phyloP scores from a whole-genome alignment of 2,113 vertebrate species.

The Channa argus region DNA sequence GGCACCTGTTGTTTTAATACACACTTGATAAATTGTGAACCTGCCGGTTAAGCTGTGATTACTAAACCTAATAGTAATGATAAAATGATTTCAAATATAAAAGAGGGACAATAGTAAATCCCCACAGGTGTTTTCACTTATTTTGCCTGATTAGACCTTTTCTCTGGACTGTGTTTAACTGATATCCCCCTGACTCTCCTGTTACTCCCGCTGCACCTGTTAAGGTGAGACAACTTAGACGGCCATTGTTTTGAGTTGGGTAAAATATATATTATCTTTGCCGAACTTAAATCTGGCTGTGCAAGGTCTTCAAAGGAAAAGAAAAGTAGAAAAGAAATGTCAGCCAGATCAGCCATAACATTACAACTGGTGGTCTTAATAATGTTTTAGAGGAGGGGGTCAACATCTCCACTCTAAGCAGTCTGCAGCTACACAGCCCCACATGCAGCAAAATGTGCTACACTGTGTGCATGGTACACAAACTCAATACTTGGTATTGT shows the following conservation, averaged over 20 bases:
- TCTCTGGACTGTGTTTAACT: not conserved
- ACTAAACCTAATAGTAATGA: not conserved
- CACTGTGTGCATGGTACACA: too few relatives aligned
- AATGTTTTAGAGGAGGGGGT: too few relatives aligned
- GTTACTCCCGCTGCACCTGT: constrained; percentile 32
- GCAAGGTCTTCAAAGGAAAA: too few relatives aligned
- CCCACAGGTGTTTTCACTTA: not conserved
- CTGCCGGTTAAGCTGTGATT: not conserved
- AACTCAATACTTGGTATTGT: too few relatives aligned
- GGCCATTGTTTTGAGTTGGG: not conserved
- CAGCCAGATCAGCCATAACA: too few relatives aligned
- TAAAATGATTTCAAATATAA: not conserved
- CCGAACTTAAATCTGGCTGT: not conserved
- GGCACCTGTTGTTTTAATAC: not conserved
- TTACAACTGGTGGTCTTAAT: too few relatives aligned
- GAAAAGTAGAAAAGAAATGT: too few relatives aligned
- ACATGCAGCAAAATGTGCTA: too few relatives aligned
- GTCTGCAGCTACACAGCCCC: too few relatives aligned
- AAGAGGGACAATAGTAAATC: too few relatives aligned
- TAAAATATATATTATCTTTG: not conserved
- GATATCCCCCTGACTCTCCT: not conserved
- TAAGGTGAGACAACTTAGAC: not conserved
- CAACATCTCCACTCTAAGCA: too few relatives aligned
- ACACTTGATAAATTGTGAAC: too few relatives aligned
- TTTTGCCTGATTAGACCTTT: not conserved